These are phyloP conservation scores for Thamnophis sirtalis DNA, from an alignment of 2,113 vertebrate genomes.

Conservation along the genomic window DNA sequence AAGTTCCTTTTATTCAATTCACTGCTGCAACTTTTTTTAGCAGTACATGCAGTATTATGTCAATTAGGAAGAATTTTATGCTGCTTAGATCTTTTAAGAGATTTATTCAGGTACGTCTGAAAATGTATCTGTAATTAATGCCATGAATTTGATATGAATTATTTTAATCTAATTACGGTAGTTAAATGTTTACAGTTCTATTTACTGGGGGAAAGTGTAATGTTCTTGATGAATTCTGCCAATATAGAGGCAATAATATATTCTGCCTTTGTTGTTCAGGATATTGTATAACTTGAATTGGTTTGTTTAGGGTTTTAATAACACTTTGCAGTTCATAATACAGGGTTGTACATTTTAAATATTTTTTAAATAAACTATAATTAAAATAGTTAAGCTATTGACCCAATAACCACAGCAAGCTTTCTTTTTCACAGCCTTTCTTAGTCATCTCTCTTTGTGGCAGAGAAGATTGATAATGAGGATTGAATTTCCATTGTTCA, in stretches of 20 bases:
- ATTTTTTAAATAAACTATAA: background rate
- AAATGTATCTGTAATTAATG: conserved; percentile 40
- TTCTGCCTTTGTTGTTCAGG: background rate
- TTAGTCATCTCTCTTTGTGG: background rate
- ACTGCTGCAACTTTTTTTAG: conserved; percentile 37
- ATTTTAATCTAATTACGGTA: background rate
- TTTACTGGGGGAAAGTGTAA: background rate
- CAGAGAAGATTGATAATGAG: background rate
- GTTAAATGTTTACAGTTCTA: background rate
- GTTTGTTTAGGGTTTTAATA: background rate
- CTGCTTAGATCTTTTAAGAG: conserved; percentile 10
- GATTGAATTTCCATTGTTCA: background rate
- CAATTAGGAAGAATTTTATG: conserved; percentile 23
- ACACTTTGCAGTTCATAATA: background rate
- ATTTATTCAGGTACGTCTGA: conserved; percentile 25
- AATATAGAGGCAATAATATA: conserved; percentile 24
- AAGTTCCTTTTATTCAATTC: conserved; percentile 21
- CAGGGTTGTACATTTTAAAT: conserved; percentile 3
- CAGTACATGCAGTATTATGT: conserved; percentile 38
- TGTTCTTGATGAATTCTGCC: conserved; percentile 23
- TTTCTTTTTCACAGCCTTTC: conserved; percentile 19
- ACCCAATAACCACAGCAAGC: background rate
- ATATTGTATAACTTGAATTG: conserved; percentile 5
- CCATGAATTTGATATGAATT: background rate
- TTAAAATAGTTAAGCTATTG: background rate